These are phyloP conservation scores for Phalacrocorax aristotelis DNA, from an alignment of 2,113 vertebrate genomes.

Conservation along the genomic window DNA sequence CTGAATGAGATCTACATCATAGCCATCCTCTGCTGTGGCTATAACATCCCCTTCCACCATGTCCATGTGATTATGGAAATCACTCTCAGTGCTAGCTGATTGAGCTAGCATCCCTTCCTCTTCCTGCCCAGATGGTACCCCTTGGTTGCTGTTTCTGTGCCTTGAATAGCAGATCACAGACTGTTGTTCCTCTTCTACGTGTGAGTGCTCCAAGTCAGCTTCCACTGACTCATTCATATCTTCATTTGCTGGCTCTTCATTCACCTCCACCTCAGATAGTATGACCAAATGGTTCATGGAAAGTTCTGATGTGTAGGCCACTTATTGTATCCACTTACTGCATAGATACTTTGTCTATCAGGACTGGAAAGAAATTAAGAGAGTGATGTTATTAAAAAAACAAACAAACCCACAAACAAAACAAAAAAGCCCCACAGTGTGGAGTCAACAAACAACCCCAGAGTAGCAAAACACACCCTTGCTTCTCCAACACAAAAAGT, in stretches of 20 bases:
- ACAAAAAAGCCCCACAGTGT: not conserved
- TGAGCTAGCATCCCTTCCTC: conserved; percentile 81
- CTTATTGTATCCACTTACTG: conserved; percentile 45
- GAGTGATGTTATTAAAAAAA: not conserved
- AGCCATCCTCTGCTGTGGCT: conserved; percentile 68
- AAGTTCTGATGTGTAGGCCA: conserved; percentile 12
- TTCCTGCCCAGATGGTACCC: conserved; percentile 67
- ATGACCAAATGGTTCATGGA: conserved; percentile 82
- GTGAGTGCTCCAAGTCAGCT: conserved; percentile 76
- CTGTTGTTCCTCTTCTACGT: conserved; percentile 63
- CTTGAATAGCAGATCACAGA: conserved; percentile 40
- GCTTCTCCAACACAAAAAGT: not conserved
- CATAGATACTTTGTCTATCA: conserved; percentile 65
- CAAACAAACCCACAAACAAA: not conserved
- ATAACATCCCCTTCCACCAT: conserved; percentile 86
- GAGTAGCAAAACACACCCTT: not conserved
- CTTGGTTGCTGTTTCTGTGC: conserved; percentile 57
- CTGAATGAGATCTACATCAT: conserved; percentile 62
- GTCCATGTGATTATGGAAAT: conserved; percentile 89
- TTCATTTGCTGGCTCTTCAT: conserved; percentile 68
- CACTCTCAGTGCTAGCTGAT: conserved; percentile 89
- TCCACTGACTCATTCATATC: conserved; percentile 80
- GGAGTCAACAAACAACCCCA: not conserved
- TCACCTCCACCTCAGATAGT: conserved; percentile 70
- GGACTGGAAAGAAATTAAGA: conserved; percentile 31